Evolutionary conservation across 2,888 invertebrate genomes (phyloP).

Genomic region (Pelosia muscerda): DNA sequence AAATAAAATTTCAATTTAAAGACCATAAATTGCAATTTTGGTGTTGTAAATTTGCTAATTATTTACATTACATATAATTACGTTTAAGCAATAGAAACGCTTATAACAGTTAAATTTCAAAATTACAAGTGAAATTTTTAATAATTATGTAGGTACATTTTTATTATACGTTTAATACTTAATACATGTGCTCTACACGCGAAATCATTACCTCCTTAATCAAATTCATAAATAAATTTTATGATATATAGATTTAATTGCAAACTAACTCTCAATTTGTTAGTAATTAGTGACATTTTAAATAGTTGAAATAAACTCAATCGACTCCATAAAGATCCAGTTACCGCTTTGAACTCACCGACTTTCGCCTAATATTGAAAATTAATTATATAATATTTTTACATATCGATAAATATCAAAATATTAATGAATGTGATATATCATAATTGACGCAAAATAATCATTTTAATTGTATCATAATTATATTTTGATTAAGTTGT

Average conservation of each 20-base stretch:
- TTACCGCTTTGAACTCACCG: conserved; percentile 62
- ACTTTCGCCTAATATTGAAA: conserved; percentile 71
- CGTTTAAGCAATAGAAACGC: conserved; percentile 4
- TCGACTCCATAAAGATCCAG: conserved; percentile 28
- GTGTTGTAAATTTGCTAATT: conserved; percentile 20
- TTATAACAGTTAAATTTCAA: not conserved
- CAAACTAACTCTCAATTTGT: conserved; percentile 23
- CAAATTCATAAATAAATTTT: conserved; percentile 24
- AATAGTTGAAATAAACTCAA: conserved; percentile 17
- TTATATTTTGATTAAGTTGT: conserved; percentile 71
- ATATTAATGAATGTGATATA: conserved; percentile 68
- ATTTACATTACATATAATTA: conserved; percentile 13
- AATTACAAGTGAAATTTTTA: conserved; percentile 15
- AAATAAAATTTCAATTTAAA: conserved; percentile 23
- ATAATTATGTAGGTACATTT: conserved; percentile 16
- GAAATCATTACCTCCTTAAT: conserved; percentile 23
- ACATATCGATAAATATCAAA: conserved; percentile 65
- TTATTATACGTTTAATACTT: conserved; percentile 6
- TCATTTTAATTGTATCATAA: conserved; percentile 57
- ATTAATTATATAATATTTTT: conserved; percentile 57
- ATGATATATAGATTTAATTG: conserved; percentile 21
- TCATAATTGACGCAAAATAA: conserved; percentile 65
- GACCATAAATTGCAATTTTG: conserved; percentile 25
- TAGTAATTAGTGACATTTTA: conserved; percentile 22
- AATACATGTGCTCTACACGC: not conserved